Conservation (phyloP, 2,113 vertebrate genomes). For the Gila orcuttii region DNA sequence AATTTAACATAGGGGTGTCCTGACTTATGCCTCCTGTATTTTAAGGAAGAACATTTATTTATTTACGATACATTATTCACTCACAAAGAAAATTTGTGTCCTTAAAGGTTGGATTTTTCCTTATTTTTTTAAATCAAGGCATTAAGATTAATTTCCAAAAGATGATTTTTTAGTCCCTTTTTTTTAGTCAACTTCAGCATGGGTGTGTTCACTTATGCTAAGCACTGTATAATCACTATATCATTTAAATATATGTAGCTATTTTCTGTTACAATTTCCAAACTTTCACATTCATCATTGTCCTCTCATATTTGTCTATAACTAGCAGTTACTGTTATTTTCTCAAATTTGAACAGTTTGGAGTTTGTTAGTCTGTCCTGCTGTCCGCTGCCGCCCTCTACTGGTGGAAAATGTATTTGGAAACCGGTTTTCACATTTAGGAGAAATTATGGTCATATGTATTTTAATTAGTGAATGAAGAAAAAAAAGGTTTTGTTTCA, state of each 20-base stretch:
- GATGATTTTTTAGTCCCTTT: too few species aligned
- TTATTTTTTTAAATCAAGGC: too few species aligned
- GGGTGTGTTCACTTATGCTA: too few species aligned
- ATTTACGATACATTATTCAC: too few species aligned
- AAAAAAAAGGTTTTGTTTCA: not conserved
- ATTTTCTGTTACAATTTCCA: not conserved
- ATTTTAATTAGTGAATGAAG: not conserved
- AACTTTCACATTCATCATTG: not conserved
- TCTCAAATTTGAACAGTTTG: not conserved
- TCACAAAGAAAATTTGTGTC: too few species aligned
- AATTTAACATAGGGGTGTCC: too few species aligned
- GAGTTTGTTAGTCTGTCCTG: not conserved
- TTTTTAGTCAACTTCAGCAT: too few species aligned
- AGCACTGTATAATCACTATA: not conserved
- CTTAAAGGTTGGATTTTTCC: too few species aligned
- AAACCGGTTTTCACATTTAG: not conserved
- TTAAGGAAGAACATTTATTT: too few species aligned
- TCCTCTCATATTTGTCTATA: not conserved
- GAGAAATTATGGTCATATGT: not conserved
- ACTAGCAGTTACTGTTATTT: not conserved
- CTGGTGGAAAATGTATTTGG: not conserved
- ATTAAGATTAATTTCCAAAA: too few species aligned
- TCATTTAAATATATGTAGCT: not conserved
- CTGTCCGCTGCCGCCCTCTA: slow-evolving; percentile 45
- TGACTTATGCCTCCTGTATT: too few species aligned